Evolutionary conservation across 1,140 invertebrate species (phyloP).

Genomic region (Lamellibrachia luymesi): DNA sequence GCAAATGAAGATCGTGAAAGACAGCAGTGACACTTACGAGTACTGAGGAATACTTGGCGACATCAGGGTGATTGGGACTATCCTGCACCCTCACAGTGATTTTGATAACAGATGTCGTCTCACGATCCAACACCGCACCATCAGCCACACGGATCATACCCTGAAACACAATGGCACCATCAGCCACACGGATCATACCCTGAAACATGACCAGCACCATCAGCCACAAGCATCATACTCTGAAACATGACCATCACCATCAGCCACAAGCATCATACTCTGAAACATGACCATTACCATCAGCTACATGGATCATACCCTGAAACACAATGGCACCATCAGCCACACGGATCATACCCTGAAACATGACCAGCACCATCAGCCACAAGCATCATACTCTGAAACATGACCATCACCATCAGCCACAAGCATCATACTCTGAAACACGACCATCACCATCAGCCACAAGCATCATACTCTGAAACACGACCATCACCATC

Average conservation of each 20-base stretch:
- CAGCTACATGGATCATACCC: no score
- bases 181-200: neutral
- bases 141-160: constrained; percentile 28
- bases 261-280: no score
- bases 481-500: neutral
- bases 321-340: no score
- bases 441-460: neutral
- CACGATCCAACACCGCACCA: constrained; percentile 45
- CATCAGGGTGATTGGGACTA: constrained; percentile 63
- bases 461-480: neutral
- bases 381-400: neutral
- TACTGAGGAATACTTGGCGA: constrained; percentile 58
- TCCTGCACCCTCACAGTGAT: constrained; percentile 79
- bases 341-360: neutral
- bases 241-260: no score
- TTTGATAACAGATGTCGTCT: constrained; percentile 66
- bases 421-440: neutral
- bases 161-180: constrained; percentile 28
- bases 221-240: no score
- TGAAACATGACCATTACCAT: no score
- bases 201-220: neutral
- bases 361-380: neutral
- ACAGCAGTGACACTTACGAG: constrained; percentile 29
- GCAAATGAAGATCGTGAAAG: neutral
- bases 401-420: neutral